phyloP scores from a whole-genome alignment of 2,888 invertebrate species.

The Tetropium fuscum region DNA sequence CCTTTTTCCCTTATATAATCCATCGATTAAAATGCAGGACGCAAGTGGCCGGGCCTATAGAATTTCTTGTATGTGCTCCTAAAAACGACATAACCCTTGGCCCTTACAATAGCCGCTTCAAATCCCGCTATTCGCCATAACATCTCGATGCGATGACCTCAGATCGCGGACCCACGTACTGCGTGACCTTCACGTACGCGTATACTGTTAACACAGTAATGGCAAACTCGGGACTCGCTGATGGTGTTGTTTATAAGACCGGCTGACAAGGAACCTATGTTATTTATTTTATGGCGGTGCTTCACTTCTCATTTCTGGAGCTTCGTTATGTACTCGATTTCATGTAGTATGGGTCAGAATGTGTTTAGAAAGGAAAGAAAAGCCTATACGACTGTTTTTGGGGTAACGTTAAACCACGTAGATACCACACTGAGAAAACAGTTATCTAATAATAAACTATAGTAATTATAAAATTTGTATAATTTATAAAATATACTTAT shows the following conservation, averaged over 20 bases:
- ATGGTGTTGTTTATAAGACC: background rate
- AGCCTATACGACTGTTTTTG: too few relatives aligned
- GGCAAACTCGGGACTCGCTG: background rate
- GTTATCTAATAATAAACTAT: too few relatives aligned
- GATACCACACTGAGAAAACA: too few relatives aligned
- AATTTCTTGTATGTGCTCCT: conserved; percentile 48
- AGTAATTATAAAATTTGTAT: too few relatives aligned
- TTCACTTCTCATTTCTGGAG: too few relatives aligned
- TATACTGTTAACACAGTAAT: conserved; percentile 46
- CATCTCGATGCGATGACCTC: conserved; percentile 49
- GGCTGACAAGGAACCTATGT: background rate
- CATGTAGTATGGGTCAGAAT: too few relatives aligned
- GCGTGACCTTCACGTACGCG: conserved; percentile 48
- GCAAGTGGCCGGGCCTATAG: conserved; percentile 43
- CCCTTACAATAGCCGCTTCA: conserved; percentile 48
- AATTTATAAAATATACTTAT: too few relatives aligned
- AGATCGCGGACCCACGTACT: conserved; percentile 44
- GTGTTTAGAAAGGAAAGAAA: too few relatives aligned
- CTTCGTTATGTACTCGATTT: too few relatives aligned
- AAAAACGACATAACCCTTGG: conserved; percentile 53
- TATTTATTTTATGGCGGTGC: conserved; percentile 1
- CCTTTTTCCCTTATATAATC: conserved; percentile 43
- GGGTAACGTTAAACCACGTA: too few relatives aligned
- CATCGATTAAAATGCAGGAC: conserved; percentile 51
- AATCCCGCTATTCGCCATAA: conserved; percentile 54